Evolutionary conservation across 2,888 invertebrate species (phyloP), one percentile per base, ranked within the genome.

Genomic region (Alviniconcha strummeri): DNA sequence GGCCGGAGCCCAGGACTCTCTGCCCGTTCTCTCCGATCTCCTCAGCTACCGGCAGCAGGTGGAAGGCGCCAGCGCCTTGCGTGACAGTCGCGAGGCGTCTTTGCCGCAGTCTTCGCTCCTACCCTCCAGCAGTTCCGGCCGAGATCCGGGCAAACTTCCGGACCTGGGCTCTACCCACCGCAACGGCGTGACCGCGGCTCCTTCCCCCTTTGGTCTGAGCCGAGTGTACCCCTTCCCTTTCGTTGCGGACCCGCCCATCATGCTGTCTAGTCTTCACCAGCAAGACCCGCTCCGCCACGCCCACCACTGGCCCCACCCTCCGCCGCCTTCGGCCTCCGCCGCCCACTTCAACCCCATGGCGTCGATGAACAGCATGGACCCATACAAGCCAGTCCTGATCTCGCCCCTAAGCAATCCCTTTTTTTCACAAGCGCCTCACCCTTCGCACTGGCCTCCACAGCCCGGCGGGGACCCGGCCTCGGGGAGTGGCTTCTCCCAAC

Each of bases 401-500:
- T 88, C 91, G 11, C 90, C 90, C 7, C 85, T 91, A 11, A 88
- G 85, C 84, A 91, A 91, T 80, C 91, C 90, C 0, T 91, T 89
- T 79, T 90, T 87, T 85, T 77, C 84, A n/a, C 77, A 55, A 67
- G 87, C 60, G 77, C 88, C 56, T 82, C 88, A 5, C 60, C 86
- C 55, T 80, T 86, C 69, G 57, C 83, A 55, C 15, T 74, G 64
- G 54, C 64, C 76, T 4, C 56, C 36, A 0, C 81, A 81, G 19
- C 54, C 52, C 17, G 52, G 56, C 8, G 17, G 71, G n/a, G 82
- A 82, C 15, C 52, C 75, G 19, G 13, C 82, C 11, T n/a, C 74
- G 60, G 54, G 64, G 9, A 54, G 60, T 19, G 15, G 54, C 55
- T 82, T 75, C 64, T 72, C 82, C 5, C 76, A 82, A 57, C 82